Evolutionary conservation across 2,113 vertebrate species (phyloP), one percentile per base, ranked within the genome.

Genomic region (Cromileptes altivelis): DNA sequence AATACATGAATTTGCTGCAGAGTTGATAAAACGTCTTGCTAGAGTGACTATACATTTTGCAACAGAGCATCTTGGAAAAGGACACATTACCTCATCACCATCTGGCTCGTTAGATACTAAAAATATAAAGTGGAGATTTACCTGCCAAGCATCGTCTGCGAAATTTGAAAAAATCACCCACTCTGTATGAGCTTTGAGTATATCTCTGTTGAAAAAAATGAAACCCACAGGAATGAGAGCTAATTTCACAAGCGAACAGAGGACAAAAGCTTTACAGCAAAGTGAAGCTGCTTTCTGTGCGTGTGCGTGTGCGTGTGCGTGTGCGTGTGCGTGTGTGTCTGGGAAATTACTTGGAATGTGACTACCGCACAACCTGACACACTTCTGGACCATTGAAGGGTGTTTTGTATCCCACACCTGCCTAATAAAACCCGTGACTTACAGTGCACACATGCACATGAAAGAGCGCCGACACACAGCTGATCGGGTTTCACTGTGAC

Each of bases 401-500:
- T 64, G 50, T 73, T 70, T 56, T 60, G 19, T 61, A 33, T 60
- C 15, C n/a, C 23, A n/a, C 70, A 70, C 45, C 80, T 74, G 71
- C 25, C 52, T 53, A 71, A 50, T 50, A 61, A 72, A 33, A 75
- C 61, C 82, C 8, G 2, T 81, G 75, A 82, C 73, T 42, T 23
- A 58, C 67, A 61, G 25, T 17, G 23, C 62, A 52, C 47, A 60
- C 42, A 27, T 37, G 50, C 45, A 49, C 64, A 53, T 64, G 6
- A 70, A 81, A 47, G 68, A 9, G 2, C 42, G 72, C 18, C 11
- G 9, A 60, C 73, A 27, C 81, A 56, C 42, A 72, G 77, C 27
- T 82, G 60, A 73, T 81, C 57, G 7, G 50, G 71, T 85, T 88
- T 86, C 60, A 76, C 42, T 74, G 72, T 84, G 71, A 72, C 80